Evolutionary conservation across 2,888 invertebrate genomes (phyloP).

Genomic region (Ommatoiulus sabulosus): DNA sequence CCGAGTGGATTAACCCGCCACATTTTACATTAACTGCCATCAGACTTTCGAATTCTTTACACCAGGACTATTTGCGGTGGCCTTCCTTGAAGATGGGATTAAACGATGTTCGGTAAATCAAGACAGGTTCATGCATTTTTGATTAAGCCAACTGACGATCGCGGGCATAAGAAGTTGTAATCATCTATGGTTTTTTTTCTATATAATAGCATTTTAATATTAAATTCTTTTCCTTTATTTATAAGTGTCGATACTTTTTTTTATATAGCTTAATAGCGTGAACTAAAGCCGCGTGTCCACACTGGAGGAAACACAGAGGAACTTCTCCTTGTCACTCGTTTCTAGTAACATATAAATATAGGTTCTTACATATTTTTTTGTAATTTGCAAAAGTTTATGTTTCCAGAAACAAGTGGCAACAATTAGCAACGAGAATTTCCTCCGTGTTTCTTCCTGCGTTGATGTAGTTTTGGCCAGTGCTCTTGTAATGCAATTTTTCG

Average conservation of each 20-base stretch:
- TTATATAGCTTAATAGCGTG: neutral
- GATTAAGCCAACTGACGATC: neutral
- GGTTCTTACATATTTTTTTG: neutral
- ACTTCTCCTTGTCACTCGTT: too few relatives aligned
- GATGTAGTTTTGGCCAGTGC: too few relatives aligned
- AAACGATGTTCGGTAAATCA: neutral
- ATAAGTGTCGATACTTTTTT: neutral
- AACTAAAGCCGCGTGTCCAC: too few relatives aligned
- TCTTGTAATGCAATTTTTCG: too few relatives aligned
- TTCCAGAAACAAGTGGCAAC: neutral
- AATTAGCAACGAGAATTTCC: too few relatives aligned
- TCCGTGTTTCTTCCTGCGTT: too few relatives aligned
- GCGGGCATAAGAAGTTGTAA: neutral
- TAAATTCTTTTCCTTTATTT: constrained; percentile 2
- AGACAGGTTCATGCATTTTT: neutral
- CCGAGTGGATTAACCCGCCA: neutral
- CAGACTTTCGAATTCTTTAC: neutral
- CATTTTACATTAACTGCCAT: neutral
- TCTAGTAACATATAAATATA: too few relatives aligned
- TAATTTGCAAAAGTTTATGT: neutral
- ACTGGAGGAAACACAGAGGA: too few relatives aligned
- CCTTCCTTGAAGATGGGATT: neutral
- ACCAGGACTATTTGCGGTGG: neutral
- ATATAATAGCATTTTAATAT: constrained; percentile 6
- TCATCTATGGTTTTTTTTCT: neutral